These are phyloP conservation scores for Noctua janthe DNA, from an alignment of 2,888 invertebrate genomes.

Conservation along the genomic window DNA sequence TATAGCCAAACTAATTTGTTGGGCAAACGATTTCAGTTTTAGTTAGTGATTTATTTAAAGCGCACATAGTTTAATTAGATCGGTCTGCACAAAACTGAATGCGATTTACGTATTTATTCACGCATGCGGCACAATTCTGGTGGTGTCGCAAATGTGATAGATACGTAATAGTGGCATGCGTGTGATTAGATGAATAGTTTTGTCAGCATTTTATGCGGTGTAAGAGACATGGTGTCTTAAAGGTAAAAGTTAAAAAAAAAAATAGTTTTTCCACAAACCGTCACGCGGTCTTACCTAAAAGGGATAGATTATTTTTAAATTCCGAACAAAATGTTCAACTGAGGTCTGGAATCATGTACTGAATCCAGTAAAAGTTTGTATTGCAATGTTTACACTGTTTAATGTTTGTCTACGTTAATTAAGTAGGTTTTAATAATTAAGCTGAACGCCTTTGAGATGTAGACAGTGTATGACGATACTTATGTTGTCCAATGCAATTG, in stretches of 20 bases:
- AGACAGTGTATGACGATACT: background rate
- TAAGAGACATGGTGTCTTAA: background rate
- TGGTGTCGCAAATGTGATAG: slow-evolving; percentile 25
- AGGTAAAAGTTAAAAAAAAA: background rate
- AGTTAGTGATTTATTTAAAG: slow-evolving; percentile 74
- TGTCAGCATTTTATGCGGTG: background rate
- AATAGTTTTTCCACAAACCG: too few species aligned
- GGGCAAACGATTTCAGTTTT: slow-evolving; percentile 69
- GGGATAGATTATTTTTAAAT: too few species aligned
- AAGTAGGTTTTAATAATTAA: background rate
- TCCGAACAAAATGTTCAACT: background rate
- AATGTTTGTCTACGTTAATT: background rate
- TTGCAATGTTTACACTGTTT: background rate
- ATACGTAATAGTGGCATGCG: background rate
- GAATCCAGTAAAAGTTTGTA: background rate
- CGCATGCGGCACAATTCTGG: slow-evolving; percentile 51
- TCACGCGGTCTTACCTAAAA: too few species aligned
- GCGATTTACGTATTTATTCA: slow-evolving; percentile 56
- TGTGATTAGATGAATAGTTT: background rate
- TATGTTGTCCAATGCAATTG: background rate
- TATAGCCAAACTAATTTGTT: slow-evolving; percentile 66
- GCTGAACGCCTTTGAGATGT: background rate
- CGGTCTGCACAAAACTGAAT: slow-evolving; percentile 60
- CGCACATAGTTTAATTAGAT: slow-evolving; percentile 75
- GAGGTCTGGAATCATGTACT: background rate